Percentiles rank a stretch among this genome's conserved stretches.
phyloP scores from a whole-genome alignment of 1,140 invertebrate species.

The Pseudobourletiella spinata region DNA sequence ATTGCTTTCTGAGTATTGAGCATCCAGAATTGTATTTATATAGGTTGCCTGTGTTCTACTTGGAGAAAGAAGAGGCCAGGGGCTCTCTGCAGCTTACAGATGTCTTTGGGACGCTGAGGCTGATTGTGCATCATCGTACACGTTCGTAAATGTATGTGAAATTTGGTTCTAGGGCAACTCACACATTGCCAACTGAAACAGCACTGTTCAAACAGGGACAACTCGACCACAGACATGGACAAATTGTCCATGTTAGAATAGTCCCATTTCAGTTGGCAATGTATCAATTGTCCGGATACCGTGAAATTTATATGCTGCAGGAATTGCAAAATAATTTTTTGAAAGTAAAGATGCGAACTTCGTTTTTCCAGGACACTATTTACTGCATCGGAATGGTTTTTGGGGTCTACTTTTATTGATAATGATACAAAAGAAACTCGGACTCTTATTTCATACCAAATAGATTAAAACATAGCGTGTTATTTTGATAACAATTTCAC shows the following conservation, averaged over 20 bases:
- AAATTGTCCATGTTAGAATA: neutral
- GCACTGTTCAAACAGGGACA: neutral
- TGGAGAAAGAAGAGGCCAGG: slow-evolving; percentile 45
- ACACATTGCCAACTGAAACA: too few relatives aligned
- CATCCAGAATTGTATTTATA: neutral
- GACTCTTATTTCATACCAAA: too few relatives aligned
- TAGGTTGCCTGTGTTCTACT: slow-evolving; percentile 41
- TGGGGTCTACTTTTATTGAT: neutral
- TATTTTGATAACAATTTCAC: too few relatives aligned
- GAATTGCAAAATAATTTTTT: too few relatives aligned
- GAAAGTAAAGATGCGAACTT: too few relatives aligned
- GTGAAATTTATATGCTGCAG: neutral
- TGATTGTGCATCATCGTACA: slow-evolving; percentile 45
- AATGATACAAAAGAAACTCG: too few relatives aligned
- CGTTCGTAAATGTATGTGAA: slow-evolving; percentile 37
- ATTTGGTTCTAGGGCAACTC: neutral
- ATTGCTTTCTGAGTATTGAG: too few relatives aligned
- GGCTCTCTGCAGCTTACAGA: slow-evolving; percentile 43
- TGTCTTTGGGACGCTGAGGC: slow-evolving; percentile 48
- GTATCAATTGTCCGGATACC: too few relatives aligned
- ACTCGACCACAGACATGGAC: too few relatives aligned
- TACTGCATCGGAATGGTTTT: slow-evolving; percentile 1
- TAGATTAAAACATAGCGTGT: too few relatives aligned
- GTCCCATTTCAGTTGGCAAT: too few relatives aligned
- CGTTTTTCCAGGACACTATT: neutral